These are phyloP conservation scores for Pseudomugil tenellus DNA, from an alignment of 2,797 vertebrate species.

Conservation along the genomic window DNA sequence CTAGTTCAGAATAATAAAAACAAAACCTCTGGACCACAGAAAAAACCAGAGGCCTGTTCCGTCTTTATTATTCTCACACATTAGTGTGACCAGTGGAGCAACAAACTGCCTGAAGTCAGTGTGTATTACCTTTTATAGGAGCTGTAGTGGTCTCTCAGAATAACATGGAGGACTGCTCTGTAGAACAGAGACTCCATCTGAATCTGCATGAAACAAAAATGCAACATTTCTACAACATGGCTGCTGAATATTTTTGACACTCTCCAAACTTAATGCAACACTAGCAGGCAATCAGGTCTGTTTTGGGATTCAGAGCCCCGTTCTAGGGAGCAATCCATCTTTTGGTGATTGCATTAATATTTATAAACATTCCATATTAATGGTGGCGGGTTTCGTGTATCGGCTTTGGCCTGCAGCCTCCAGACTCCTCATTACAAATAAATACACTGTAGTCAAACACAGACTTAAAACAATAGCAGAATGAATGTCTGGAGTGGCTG, in stretches of 20 bases:
- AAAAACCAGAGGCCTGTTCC: conserved; percentile 19
- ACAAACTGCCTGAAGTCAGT: background rate
- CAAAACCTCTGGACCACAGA: conserved; percentile 9
- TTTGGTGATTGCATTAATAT: conserved; percentile 78
- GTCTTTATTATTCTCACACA: conserved; percentile 21
- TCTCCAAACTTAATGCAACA: conserved; percentile 49
- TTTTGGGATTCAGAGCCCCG: conserved; percentile 32
- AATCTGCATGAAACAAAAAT: conserved; percentile 82
- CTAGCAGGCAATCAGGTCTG: conserved; percentile 58
- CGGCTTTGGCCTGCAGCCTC: conserved; percentile 49
- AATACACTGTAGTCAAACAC: conserved; percentile 54
- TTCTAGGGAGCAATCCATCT: conserved; percentile 63
- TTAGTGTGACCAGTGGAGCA: background rate
- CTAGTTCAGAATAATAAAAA: conserved; percentile 28
- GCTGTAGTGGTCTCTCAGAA: conserved; percentile 91
- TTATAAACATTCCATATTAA: conserved; percentile 77
- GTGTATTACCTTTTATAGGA: conserved; percentile 88
- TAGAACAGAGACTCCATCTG: conserved; percentile 96
- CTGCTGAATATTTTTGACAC: conserved; percentile 56
- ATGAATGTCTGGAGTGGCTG: conserved; percentile 47
- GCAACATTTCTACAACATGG: conserved; percentile 2
- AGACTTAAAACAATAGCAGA: conserved; percentile 42
- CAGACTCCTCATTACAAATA: conserved; percentile 50
- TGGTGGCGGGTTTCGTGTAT: conserved; percentile 51
- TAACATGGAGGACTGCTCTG: conserved; percentile 94